Conservation (phyloP, 2,113 vertebrate genomes). For the Equus quagga region DNA sequence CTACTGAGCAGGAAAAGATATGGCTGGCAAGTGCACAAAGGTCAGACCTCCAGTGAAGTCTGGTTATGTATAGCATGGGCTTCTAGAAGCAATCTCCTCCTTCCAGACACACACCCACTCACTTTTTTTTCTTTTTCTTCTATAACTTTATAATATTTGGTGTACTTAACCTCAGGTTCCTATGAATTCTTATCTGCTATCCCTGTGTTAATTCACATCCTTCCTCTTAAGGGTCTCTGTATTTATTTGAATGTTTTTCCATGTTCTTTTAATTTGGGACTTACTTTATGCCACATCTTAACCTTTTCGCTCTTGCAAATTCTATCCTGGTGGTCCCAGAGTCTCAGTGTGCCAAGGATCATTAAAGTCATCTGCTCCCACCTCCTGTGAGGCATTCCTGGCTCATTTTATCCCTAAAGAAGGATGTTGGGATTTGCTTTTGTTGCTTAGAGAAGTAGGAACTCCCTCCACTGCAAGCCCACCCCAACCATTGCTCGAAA, state of each 20-base stretch:
- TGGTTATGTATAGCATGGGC: not conserved
- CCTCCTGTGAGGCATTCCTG: not conserved
- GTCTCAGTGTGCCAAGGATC: not conserved
- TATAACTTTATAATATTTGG: not conserved
- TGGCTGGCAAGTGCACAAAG: not conserved
- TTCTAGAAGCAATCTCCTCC: not conserved
- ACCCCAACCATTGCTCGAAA: not conserved
- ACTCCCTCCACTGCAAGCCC: too few relatives aligned
- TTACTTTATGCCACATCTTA: not conserved
- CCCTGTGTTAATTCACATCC: not conserved
- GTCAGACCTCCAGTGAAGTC: not conserved
- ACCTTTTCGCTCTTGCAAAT: not conserved
- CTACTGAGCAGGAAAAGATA: not conserved
- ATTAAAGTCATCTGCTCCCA: not conserved
- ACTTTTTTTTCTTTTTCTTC: not conserved
- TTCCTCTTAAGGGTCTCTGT: not conserved
- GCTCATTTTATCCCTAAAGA: not conserved
- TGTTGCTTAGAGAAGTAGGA: not conserved
- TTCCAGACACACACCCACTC: not conserved
- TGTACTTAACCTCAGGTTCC: not conserved
- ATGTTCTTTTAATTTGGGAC: not conserved
- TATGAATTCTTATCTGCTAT: not conserved
- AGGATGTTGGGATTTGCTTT: not conserved
- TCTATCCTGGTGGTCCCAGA: not conserved
- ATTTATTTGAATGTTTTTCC: not conserved